These are phyloP conservation scores for Sisor rabdophorus DNA, from an alignment of 2,113 vertebrate genomes.

Conservation along the genomic window DNA sequence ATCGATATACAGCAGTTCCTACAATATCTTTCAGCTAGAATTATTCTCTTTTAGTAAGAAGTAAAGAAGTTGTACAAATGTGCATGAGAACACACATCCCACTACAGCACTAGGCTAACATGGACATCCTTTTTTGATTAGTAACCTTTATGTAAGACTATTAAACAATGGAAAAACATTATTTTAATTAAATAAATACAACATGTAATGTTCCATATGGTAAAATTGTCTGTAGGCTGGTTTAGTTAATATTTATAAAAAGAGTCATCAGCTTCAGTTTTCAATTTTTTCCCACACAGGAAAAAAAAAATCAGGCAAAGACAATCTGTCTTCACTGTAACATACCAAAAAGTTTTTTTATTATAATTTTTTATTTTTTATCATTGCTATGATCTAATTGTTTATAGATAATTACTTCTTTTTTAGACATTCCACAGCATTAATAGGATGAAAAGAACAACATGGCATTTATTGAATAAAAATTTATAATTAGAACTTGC, in stretches of 20 bases:
- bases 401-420: background rate
- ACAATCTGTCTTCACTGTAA: background rate
- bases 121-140: background rate
- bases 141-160: background rate
- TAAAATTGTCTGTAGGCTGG: background rate
- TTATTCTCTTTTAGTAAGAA: background rate
- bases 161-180: background rate
- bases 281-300: background rate
- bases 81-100: background rate
- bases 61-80: background rate
- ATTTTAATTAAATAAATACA: no score
- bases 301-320: background rate
- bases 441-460: background rate
- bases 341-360: background rate
- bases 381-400: background rate
- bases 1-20: background rate
- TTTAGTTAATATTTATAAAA: background rate
- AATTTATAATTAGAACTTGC: background rate
- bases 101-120: background rate
- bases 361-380: background rate
- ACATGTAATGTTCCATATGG: background rate
- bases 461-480: background rate
- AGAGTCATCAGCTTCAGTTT: background rate
- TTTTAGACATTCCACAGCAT: constrained; percentile 11
- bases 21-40: no score